These are phyloP conservation scores for Sphecodes monilicornis DNA, from an alignment of 2,888 invertebrate genomes.

Conservation along the genomic window DNA sequence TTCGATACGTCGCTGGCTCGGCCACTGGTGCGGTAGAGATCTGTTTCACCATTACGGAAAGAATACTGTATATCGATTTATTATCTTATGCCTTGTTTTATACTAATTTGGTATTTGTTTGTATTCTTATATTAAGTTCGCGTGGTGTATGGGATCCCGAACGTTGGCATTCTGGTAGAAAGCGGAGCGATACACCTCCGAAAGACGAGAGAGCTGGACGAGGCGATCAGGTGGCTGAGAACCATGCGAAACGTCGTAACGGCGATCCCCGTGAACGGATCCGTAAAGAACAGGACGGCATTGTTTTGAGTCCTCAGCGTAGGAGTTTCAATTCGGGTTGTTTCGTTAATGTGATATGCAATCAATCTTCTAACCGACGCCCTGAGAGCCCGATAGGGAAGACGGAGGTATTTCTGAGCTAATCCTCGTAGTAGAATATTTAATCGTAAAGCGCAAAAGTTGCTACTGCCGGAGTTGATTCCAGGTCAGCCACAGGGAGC, in stretches of 20 bases:
- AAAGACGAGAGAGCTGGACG: conserved; percentile 87
- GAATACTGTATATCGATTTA: not conserved
- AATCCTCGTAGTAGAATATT: not conserved
- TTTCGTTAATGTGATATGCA: conserved; percentile 86
- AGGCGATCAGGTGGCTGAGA: conserved; percentile 82
- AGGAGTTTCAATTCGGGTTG: conserved; percentile 95
- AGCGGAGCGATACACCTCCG: conserved; percentile 87
- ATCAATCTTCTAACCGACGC: conserved; percentile 77
- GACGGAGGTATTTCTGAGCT: conserved; percentile 75
- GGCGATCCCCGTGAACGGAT: conserved; percentile 91
- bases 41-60: not conserved
- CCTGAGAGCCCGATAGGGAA: conserved; percentile 84
- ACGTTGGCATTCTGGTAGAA: conserved; percentile 86
- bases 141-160: conserved; percentile 86
- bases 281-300: conserved; percentile 93
- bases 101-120: not conserved
- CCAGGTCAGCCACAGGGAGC: conserved; percentile 82
- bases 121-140: conserved; percentile 76
- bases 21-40: too few relatives aligned
- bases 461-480: not conserved
- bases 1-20: too few relatives aligned
- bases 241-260: conserved; percentile 85
- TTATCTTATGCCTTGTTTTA: conserved; percentile 16
- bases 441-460: not conserved
- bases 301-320: conserved; percentile 94